Conservation (phyloP, 2,113 vertebrate species). For the Strigops habroptila region DNA sequence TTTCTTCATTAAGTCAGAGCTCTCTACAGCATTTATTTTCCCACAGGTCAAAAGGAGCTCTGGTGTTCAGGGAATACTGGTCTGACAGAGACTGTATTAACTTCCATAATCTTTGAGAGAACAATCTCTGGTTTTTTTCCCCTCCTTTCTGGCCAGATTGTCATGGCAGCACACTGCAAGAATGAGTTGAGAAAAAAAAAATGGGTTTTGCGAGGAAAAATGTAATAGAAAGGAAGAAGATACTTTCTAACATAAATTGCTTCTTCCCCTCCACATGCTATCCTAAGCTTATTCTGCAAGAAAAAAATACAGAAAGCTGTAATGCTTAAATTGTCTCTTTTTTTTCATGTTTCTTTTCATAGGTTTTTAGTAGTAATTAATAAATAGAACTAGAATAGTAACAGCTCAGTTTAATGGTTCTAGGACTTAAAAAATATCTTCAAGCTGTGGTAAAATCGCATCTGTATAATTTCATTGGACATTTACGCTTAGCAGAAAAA, state of each 20-base stretch:
- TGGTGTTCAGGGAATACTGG: slow-evolving; percentile 3
- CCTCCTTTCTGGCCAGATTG: background rate
- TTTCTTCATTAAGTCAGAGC: slow-evolving; percentile 35
- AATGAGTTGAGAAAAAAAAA: background rate
- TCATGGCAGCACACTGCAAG: slow-evolving; percentile 3
- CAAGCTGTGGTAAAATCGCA: slow-evolving; percentile 40
- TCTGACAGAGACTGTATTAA: slow-evolving; percentile 28
- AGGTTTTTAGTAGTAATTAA: slow-evolving; percentile 41
- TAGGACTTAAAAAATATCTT: slow-evolving; percentile 44
- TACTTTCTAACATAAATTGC: slow-evolving; percentile 15
- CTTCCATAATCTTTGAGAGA: background rate
- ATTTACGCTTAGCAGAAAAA: slow-evolving; percentile 39
- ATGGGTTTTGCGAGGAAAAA: background rate
- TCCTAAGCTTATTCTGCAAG: background rate
- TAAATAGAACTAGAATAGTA: slow-evolving; percentile 38
- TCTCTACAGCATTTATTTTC: slow-evolving; percentile 17
- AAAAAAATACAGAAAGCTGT: background rate
- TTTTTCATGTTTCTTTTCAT: background rate
- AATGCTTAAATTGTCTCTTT: background rate
- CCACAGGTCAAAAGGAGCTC: slow-evolving; percentile 28
- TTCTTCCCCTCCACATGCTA: background rate
- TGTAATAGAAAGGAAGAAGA: slow-evolving; percentile 12
- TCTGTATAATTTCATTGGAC: slow-evolving; percentile 9
- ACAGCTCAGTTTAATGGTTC: slow-evolving; percentile 32
- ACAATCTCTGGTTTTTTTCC: background rate